These are phyloP conservation scores for Coturnix japonica DNA, from an alignment of 2,113 vertebrate species.

Conservation along the genomic window DNA sequence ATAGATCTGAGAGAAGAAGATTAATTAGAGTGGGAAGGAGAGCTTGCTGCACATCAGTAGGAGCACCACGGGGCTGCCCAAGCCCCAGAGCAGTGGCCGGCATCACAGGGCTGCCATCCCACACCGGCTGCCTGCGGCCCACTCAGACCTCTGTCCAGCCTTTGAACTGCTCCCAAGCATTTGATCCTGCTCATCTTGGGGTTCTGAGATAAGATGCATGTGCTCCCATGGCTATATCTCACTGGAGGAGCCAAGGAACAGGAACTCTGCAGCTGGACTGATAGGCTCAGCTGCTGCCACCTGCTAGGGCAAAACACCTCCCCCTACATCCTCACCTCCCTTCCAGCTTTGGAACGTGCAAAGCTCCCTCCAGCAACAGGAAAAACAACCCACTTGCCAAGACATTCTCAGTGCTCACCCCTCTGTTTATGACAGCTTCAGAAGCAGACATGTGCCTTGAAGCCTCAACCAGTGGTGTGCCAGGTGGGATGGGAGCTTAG, in stretches of 20 bases:
- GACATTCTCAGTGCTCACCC: neutral
- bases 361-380: neutral
- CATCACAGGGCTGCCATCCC: neutral
- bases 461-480: neutral
- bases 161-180: constrained; percentile 51
- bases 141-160: neutral
- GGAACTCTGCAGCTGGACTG: neutral
- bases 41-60: neutral
- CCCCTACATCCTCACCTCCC: neutral
- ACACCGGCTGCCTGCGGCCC: neutral
- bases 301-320: neutral
- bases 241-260: neutral
- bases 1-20: neutral
- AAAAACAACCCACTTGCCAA: neutral
- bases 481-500: fast-evolving
- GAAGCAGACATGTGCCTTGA: constrained; percentile 13
- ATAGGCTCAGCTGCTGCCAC: constrained; percentile 1
- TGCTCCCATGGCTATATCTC: neutral
- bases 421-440: neutral
- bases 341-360: neutral
- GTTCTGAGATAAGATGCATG: neutral
- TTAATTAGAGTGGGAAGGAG: neutral
- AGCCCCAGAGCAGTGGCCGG: neutral
- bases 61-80: neutral
- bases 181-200: constrained; percentile 12